phyloP scores from a whole-genome alignment of 1,140 invertebrate species.

The Drosophila novamexicana region DNA sequence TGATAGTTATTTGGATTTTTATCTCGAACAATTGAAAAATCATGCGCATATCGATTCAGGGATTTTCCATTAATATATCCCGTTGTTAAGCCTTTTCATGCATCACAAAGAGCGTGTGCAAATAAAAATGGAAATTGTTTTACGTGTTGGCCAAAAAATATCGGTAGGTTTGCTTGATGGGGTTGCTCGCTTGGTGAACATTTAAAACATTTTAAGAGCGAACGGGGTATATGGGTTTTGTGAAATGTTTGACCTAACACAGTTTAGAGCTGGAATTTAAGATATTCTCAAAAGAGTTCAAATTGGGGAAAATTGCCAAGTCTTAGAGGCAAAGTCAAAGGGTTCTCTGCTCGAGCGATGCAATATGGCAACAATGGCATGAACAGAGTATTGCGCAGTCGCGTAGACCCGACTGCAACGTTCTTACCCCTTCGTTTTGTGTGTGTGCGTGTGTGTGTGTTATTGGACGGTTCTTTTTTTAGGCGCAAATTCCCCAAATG shows the following conservation, averaged over 20 bases:
- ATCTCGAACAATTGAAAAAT: background rate
- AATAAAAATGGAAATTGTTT: conserved; percentile 39
- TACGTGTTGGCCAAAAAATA: conserved; percentile 39
- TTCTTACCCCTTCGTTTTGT: background rate
- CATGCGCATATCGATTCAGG: background rate
- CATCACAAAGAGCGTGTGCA: conserved; percentile 16
- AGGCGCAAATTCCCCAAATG: conserved; percentile 27
- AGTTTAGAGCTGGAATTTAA: too few relatives aligned
- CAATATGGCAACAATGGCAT: background rate
- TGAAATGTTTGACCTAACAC: too few relatives aligned
- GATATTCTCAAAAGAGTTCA: too few relatives aligned
- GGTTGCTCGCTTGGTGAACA: conserved; percentile 9
- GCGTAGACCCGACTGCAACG: background rate
- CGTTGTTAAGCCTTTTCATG: background rate
- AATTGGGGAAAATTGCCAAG: too few relatives aligned
- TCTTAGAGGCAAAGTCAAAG: too few relatives aligned
- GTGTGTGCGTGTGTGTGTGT: background rate
- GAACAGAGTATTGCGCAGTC: background rate
- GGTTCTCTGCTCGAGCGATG: too few relatives aligned
- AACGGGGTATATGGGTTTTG: too few relatives aligned
- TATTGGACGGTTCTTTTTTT: background rate
- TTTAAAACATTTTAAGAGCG: too few relatives aligned
- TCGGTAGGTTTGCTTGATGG: background rate
- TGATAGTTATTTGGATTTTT: too few relatives aligned
- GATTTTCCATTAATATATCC: background rate